Conservation (phyloP, 2,113 vertebrate genomes). For the Felis chaus region DNA sequence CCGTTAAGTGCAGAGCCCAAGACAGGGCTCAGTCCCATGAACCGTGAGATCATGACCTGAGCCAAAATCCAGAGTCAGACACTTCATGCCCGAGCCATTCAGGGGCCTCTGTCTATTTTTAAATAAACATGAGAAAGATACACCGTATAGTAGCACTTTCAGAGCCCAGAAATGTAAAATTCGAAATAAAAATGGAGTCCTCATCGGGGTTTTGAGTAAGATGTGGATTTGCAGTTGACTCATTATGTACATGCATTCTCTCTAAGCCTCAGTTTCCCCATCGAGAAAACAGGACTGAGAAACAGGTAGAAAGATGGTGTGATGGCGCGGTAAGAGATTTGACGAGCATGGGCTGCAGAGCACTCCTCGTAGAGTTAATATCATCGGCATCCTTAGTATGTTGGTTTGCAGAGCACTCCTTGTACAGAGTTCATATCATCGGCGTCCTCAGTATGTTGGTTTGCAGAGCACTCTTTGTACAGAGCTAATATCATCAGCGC, state of each 20-base stretch:
- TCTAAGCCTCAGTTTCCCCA: neutral
- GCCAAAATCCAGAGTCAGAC: too few species aligned
- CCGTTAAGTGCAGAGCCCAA: too few species aligned
- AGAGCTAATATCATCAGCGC: fast-evolving
- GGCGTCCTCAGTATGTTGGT: fast-evolving
- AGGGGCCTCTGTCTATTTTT: neutral
- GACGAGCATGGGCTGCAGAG: neutral
- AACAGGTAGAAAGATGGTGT: neutral
- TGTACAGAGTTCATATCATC: fast-evolving
- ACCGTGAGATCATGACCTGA: too few species aligned
- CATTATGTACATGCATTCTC: neutral
- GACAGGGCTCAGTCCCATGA: too few species aligned
- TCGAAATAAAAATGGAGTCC: neutral
- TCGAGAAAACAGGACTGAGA: neutral
- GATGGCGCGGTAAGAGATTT: neutral
- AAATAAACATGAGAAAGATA: neutral
- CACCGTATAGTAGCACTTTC: neutral
- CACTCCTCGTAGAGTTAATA: neutral
- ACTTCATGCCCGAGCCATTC: too few species aligned
- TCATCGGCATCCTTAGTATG: fast-evolving
- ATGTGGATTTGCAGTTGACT: neutral
- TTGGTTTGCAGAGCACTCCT: too few species aligned
- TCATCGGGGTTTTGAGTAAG: neutral
- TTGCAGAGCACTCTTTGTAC: too few species aligned
- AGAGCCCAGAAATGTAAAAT: neutral